Evolutionary conservation across 1,140 invertebrate genomes (phyloP), one percentile per base, ranked within the genome.

Genomic region (Drosophila punjabiensis): DNA sequence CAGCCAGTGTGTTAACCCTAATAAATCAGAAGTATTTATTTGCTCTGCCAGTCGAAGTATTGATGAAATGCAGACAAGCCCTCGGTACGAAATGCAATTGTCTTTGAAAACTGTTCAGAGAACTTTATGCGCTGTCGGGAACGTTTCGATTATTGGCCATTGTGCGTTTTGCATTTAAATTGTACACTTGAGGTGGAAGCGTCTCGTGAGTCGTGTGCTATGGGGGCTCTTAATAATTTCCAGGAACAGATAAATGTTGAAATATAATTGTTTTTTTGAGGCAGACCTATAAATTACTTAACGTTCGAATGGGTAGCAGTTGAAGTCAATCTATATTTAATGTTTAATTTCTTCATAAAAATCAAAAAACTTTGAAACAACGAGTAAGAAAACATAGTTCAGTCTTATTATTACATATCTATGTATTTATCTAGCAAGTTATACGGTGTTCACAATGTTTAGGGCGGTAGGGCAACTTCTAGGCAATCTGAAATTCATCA

Each of bases 131-230:
- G 24, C 56, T 45, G 71, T 33, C 37, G 14, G 18, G 69, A 59
- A 52, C 28, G 18, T 50, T 70, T 33, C 10, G 52, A 39, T 62
- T 43, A 53, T 45, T 74, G 37, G 28, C 45, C 41, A 74, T 37
- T 74, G 56, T 62, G 37, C 48, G 68, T 43, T 74, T 62, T 41
- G 71, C 71, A 75, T 75, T 62, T 43, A 62, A 75, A 75, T 75
- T 74, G 35, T 9, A 61, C 7, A 33, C 24, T 73, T 48, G 67
- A 28, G 65, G 14, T 56, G 68, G 68, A 16, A 70, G 14, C 9
- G 30, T 41, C 9, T 48, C 33, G 65, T 65, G 48, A 69, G 24
- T 59, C 63, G 66, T 39, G 63, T 11, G 20, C 24, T 16, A 56
- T 16, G 20, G 30, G 20, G 20, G 14, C 47, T 24, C 9, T 13